Evolutionary conservation across 2,797 vertebrate genomes (phyloP).

Genomic region (Arnoldichthys spilopterus): DNA sequence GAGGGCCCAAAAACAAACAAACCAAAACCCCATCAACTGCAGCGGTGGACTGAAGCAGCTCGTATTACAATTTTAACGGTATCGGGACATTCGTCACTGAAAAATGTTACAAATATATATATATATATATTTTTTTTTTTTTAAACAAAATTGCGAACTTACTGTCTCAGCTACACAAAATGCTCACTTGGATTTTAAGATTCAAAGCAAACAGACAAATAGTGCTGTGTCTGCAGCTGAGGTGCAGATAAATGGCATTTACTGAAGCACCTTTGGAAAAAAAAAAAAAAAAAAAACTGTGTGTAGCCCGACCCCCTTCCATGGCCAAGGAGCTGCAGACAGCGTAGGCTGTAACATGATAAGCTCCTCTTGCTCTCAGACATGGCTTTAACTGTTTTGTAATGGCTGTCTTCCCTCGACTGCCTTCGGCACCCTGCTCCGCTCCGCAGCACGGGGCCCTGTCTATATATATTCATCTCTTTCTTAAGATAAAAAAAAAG

Average conservation of each 20-base stretch:
- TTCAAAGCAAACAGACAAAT: background rate
- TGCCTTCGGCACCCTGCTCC: constrained; percentile 47
- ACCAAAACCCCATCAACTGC: constrained; percentile 34
- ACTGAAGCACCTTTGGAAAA: constrained; percentile 22
- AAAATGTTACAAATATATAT: constrained; percentile 7
- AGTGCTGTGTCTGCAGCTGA: background rate
- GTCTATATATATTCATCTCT: constrained; percentile 65
- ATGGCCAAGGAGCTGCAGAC: constrained; percentile 50
- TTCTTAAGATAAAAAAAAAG: constrained; percentile 64
- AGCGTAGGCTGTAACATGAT: constrained; percentile 63
- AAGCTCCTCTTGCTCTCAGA: constrained; percentile 65
- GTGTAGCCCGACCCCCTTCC: constrained; percentile 50
- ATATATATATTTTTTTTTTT: background rate
- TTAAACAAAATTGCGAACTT: background rate
- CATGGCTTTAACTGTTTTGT: constrained; percentile 65
- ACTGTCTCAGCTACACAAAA: background rate
- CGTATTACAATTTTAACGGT: constrained; percentile 24
- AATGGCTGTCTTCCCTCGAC: constrained; percentile 63
- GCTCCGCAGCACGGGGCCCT: constrained; percentile 42
- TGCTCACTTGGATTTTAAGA: background rate
- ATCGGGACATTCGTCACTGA: constrained; percentile 14
- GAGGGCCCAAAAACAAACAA: constrained; percentile 42
- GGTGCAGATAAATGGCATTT: constrained; percentile 10
- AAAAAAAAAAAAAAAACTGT: constrained; percentile 19
- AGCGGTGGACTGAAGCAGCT: constrained; percentile 25